These are phyloP conservation scores for Murina feae DNA, from an alignment of 2,113 vertebrate species.

Conservation along the genomic window DNA sequence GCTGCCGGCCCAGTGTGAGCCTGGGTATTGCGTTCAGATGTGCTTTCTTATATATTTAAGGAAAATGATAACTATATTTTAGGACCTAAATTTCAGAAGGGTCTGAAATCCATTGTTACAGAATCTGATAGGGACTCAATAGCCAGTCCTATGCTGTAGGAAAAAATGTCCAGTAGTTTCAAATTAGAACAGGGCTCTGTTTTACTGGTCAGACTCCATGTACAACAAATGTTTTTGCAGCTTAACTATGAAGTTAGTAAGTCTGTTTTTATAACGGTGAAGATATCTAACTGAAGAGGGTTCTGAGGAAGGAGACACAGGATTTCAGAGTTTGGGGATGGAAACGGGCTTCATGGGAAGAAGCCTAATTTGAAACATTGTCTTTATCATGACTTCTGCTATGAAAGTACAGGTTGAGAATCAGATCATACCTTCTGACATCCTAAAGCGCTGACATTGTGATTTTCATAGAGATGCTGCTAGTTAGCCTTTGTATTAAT, in stretches of 20 bases:
- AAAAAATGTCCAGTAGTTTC: background rate
- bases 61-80: constrained; percentile 10
- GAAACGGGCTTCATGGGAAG: background rate
- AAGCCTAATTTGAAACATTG: background rate
- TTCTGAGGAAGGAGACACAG: constrained; percentile 1
- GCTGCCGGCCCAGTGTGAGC: background rate
- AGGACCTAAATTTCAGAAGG: background rate
- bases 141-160: background rate
- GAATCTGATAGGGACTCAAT: background rate
- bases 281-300: background rate
- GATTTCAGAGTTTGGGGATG: background rate
- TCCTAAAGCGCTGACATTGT: background rate
- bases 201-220: background rate
- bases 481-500: background rate
- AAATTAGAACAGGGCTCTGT: background rate
- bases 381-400: background rate
- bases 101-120: background rate
- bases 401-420: background rate
- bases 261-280: background rate
- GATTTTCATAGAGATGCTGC: background rate
- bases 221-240: background rate
- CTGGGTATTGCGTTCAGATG: background rate
- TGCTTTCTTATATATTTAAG: constrained; percentile 19
- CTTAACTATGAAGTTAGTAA: background rate
- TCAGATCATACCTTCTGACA: background rate